These are phyloP conservation scores for Tetragnatha montana DNA, from an alignment of 2,888 invertebrate genomes.

Conservation along the genomic window DNA sequence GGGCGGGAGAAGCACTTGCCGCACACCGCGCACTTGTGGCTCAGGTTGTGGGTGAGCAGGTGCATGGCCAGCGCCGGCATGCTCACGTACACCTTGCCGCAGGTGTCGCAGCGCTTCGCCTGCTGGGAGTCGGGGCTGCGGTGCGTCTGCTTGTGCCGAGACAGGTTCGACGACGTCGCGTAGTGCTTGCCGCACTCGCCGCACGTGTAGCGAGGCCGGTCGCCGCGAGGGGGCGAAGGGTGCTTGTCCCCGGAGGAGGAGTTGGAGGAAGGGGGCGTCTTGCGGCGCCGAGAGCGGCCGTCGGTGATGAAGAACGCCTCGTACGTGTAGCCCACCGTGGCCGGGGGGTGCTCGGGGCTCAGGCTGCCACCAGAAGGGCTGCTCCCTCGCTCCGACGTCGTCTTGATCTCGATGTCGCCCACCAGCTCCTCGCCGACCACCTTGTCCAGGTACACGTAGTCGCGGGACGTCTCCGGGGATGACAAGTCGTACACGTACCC, in stretches of 20 bases:
- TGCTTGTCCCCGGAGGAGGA: neutral
- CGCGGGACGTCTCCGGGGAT: slow-evolving; percentile 55
- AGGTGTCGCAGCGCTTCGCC: slow-evolving; percentile 88
- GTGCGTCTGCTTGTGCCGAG: slow-evolving; percentile 93
- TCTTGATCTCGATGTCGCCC: slow-evolving; percentile 58
- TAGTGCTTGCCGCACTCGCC: slow-evolving; percentile 92
- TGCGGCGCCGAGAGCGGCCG: slow-evolving; percentile 79
- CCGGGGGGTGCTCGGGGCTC: slow-evolving; percentile 44
- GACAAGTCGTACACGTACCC: slow-evolving; percentile 67
- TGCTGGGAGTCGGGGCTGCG: slow-evolving; percentile 86
- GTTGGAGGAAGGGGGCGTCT: slow-evolving; percentile 11
- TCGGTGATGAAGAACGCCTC: slow-evolving; percentile 81
- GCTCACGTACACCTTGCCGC: slow-evolving; percentile 90
- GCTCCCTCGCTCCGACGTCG: neutral
- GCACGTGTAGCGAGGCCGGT: slow-evolving; percentile 81
- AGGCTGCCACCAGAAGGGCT: slow-evolving; percentile 66
- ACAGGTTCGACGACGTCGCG: slow-evolving; percentile 91
- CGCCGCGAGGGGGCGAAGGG: neutral
- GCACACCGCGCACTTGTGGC: slow-evolving; percentile 89
- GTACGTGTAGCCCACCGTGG: slow-evolving; percentile 78
- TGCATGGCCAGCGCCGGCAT: slow-evolving; percentile 93
- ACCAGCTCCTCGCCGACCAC: slow-evolving; percentile 60
- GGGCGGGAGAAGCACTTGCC: slow-evolving; percentile 92
- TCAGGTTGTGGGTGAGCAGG: slow-evolving; percentile 87
- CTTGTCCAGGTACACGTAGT: slow-evolving; percentile 65